Evolutionary conservation across 2,888 invertebrate genomes (phyloP), one percentile per base, ranked within the genome.

Genomic region (Lithophane ornitopus): DNA sequence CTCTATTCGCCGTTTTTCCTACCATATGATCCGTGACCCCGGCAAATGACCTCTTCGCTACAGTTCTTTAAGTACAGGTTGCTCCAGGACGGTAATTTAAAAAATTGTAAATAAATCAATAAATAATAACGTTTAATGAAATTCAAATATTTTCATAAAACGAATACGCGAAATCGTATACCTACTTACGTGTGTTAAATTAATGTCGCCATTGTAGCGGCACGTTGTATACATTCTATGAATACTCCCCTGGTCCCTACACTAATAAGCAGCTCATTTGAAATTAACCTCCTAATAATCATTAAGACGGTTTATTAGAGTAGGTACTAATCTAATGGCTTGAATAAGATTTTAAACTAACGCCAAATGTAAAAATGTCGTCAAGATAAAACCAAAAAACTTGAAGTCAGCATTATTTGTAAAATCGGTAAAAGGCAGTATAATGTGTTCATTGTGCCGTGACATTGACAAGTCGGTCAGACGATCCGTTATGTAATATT

Each of bases 391-490:
- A 39, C 22, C 6, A 54, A 44, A 8, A 46, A 61, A n/a, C 1
- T 3, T 19, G n/a, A 26, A 44, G 28, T 39, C 34, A 44, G 12
- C 61, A 63, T 72, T 54, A 49, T 54, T 39, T 3, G 14, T 26
- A 65, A 81, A 78, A 59, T 77, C 61, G 34, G 70, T 59, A 77
- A 71, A 71, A 58, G 6, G 2, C 14, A n/a, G 54, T 41, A 58
- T 61, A 66, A 14, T 41, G 34, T 71, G 81, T 59, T 79, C 81
- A 85, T 70, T 78, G 83, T 76, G 68, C 79, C 83, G 80, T 87
- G 86, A 83, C 78, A 86, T 81, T 82, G 84, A 79, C 65, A 69
- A 82, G 63, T 78, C 80, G 87, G 83, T 76, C 80, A 83, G 44
- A 44, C 68, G 56, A 69, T 41, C 71, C 34, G 73, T 85, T 78